These are phyloP conservation scores for Lucinisca nassula DNA, from an alignment of 2,888 invertebrate species.

Conservation along the genomic window DNA sequence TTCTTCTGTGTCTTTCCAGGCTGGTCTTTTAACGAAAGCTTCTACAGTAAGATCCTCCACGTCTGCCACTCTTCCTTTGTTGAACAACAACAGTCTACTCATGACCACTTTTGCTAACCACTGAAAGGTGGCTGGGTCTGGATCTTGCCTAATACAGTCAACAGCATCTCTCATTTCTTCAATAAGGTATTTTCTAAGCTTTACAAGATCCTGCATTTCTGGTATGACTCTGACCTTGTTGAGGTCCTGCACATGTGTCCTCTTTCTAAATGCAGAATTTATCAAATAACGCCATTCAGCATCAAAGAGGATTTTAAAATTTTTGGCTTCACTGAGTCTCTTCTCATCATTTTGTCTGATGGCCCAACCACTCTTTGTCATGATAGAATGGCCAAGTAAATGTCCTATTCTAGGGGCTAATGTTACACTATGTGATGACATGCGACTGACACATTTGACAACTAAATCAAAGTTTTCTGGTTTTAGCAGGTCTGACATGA, in stretches of 20 bases:
- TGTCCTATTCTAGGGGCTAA: conserved; percentile 14
- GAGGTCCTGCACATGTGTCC: conserved; percentile 31
- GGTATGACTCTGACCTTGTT: conserved; percentile 25
- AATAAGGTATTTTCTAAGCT: conserved; percentile 29
- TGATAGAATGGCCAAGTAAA: conserved; percentile 36
- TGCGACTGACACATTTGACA: neutral
- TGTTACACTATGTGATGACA: conserved; percentile 19
- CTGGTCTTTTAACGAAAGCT: conserved; percentile 17
- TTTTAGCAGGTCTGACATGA: neutral
- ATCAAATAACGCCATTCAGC: conserved; percentile 41
- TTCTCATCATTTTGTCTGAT: conserved; percentile 19
- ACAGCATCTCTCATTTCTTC: conserved; percentile 16
- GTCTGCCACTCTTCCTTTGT: conserved; percentile 41
- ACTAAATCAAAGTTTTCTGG: conserved; percentile 36
- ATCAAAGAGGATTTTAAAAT: conserved; percentile 40
- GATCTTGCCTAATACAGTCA: neutral
- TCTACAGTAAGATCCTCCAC: conserved; percentile 26
- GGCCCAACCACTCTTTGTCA: conserved; percentile 31
- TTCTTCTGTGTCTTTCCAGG: conserved; percentile 29
- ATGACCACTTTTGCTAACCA: conserved; percentile 32
- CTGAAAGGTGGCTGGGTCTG: conserved; percentile 17
- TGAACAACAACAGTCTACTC: conserved; percentile 35
- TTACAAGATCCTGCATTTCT: conserved; percentile 45
- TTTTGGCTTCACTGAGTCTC: conserved; percentile 20
- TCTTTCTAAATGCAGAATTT: conserved; percentile 26